These are phyloP conservation scores for Alloscopus bannaensis DNA, from an alignment of 2,888 invertebrate species.

Conservation along the genomic window DNA sequence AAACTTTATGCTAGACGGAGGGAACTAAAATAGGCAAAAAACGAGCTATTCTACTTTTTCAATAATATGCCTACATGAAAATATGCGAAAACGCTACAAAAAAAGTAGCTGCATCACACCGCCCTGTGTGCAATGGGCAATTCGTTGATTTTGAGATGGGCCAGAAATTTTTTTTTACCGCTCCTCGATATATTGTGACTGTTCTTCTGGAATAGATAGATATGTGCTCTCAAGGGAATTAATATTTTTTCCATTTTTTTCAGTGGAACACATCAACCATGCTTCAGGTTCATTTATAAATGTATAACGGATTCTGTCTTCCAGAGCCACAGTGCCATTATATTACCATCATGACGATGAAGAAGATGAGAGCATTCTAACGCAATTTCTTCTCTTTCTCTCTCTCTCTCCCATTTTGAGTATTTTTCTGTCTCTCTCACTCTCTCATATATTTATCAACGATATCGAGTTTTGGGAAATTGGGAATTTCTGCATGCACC, in stretches of 20 bases:
- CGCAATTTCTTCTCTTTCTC: slow-evolving; percentile 44
- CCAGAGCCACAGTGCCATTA: too few relatives aligned
- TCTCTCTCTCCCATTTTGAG: slow-evolving; percentile 24
- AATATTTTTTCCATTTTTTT: slow-evolving; percentile 47
- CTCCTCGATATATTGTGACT: slow-evolving; percentile 7
- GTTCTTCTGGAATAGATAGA: slow-evolving; percentile 56
- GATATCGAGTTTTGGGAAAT: slow-evolving; percentile 51
- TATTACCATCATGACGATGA: too few relatives aligned
- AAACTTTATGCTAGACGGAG: not conserved
- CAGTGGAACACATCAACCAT: slow-evolving; percentile 15
- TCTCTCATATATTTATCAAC: slow-evolving; percentile 39
- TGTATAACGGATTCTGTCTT: too few relatives aligned
- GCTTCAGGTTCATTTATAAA: too few relatives aligned
- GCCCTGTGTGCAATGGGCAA: not conserved
- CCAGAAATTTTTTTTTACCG: slow-evolving; percentile 8
- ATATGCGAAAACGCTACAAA: too few relatives aligned
- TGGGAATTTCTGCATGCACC: slow-evolving; percentile 38
- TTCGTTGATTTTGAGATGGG: slow-evolving; percentile 22
- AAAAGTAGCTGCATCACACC: not conserved
- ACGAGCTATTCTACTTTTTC: slow-evolving; percentile 4
- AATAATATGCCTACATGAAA: too few relatives aligned
- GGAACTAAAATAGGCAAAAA: not conserved
- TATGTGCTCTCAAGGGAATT: slow-evolving; percentile 59
- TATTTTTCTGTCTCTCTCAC: too few relatives aligned
- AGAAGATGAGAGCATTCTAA: slow-evolving; percentile 14